phyloP scores from a whole-genome alignment of 2,797 vertebrate genomes.

The Poeciliopsis infans region DNA sequence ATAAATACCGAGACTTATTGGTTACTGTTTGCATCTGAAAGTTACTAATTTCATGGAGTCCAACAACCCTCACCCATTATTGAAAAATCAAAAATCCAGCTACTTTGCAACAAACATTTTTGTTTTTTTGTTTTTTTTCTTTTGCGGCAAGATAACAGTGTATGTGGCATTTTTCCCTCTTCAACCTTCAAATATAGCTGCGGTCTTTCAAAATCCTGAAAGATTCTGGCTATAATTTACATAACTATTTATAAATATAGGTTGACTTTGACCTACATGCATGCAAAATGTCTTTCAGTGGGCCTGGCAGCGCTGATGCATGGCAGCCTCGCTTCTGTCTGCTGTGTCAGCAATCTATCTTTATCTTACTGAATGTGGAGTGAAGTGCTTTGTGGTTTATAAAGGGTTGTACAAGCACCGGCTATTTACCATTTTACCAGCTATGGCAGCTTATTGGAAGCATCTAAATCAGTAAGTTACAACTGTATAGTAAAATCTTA shows the following conservation, averaged over 20 bases:
- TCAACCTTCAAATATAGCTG: neutral
- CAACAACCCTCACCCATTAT: neutral
- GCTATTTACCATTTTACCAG: neutral
- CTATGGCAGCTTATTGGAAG: neutral
- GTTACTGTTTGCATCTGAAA: neutral
- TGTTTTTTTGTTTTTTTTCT: neutral
- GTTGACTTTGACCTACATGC: neutral
- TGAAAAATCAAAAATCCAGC: neutral
- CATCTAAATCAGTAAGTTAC: neutral
- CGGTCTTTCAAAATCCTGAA: neutral
- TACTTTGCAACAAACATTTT: neutral
- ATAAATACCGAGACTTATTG: neutral
- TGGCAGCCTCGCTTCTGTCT: too few relatives aligned
- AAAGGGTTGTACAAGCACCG: too few relatives aligned
- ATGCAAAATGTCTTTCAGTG: neutral
- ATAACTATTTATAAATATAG: neutral
- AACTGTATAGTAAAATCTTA: slow-evolving; percentile 33
- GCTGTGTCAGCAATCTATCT: too few relatives aligned
- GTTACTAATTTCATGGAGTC: neutral
- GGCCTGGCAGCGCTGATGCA: too few relatives aligned
- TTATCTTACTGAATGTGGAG: too few relatives aligned
- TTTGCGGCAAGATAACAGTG: neutral
- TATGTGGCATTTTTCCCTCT: neutral
- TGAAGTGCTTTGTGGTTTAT: too few relatives aligned
- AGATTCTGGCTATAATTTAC: neutral